A percentile compares a stretch with the other conserved stretches of the same genome.
Conservation (phyloP, 2,888 invertebrate genomes). For the Eupithecia vulgata region DNA sequence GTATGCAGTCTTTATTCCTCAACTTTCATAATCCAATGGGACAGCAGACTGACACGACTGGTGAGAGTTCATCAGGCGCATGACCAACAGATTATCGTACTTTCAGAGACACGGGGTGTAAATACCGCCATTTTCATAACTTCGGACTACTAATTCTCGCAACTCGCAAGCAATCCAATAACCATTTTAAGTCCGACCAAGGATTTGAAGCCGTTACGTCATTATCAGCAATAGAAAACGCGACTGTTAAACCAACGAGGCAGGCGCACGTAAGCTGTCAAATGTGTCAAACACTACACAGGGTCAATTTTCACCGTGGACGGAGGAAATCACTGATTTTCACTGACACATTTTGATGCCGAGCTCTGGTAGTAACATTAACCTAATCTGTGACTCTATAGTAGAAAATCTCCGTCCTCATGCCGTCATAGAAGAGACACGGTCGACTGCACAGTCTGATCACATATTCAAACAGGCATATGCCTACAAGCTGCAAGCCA, state of each 20-base stretch:
- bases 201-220: not conserved
- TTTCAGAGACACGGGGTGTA: not conserved
- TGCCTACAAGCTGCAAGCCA: constrained; percentile 6
- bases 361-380: not conserved
- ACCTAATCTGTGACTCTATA: not conserved
- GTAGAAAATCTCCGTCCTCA: not conserved
- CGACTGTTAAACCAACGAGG: not conserved
- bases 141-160: not conserved
- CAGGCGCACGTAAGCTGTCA: not conserved
- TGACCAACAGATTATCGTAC: not conserved
- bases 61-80: not conserved
- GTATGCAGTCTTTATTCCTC: not conserved
- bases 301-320: not conserved
- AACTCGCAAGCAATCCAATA: not conserved
- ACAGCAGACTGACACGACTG: not conserved
- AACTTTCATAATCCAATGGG: not conserved
- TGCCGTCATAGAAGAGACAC: not conserved
- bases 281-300: not conserved
- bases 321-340: no score
- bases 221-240: not conserved
- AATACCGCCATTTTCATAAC: not conserved
- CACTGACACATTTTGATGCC: not conserved
- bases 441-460: not conserved
- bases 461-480: not conserved
- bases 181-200: not conserved